phyloP scores from a whole-genome alignment of 2,888 invertebrate species.

The Caenorhabditis sp. region DNA sequence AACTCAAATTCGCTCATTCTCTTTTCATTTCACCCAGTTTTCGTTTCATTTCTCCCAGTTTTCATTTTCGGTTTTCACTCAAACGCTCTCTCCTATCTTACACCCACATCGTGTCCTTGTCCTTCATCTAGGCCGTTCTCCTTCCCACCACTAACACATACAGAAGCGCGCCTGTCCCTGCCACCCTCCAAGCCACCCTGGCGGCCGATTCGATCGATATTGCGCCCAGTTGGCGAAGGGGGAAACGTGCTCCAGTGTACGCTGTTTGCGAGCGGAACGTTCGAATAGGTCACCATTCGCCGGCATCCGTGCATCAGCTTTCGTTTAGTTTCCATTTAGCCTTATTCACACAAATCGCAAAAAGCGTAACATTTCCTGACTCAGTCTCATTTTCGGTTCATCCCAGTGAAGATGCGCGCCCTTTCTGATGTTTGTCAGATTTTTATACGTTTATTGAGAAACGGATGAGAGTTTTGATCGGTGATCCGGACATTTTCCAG shows the following conservation, averaged over 20 bases:
- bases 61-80: too few relatives aligned
- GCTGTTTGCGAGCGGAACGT: constrained; percentile 26
- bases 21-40: neutral
- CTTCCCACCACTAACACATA: neutral
- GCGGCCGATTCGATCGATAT: constrained; percentile 24
- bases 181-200: neutral
- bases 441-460: too few relatives aligned
- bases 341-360: too few relatives aligned
- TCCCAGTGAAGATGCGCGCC: too few relatives aligned
- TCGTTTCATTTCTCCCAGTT: neutral
- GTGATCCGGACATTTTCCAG: too few relatives aligned
- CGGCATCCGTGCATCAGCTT: neutral
- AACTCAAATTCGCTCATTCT: neutral
- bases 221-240: neutral
- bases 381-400: too few relatives aligned
- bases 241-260: constrained; percentile 39
- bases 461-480: too few relatives aligned
- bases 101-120: neutral
- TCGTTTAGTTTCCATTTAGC: neutral
- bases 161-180: neutral
- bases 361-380: too few relatives aligned
- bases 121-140: neutral
- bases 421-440: too few relatives aligned
- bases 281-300: constrained; percentile 30
- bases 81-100: neutral